Evolutionary conservation across 2,797 vertebrate genomes (phyloP).

Genomic region (Pangasius larnaudii): DNA sequence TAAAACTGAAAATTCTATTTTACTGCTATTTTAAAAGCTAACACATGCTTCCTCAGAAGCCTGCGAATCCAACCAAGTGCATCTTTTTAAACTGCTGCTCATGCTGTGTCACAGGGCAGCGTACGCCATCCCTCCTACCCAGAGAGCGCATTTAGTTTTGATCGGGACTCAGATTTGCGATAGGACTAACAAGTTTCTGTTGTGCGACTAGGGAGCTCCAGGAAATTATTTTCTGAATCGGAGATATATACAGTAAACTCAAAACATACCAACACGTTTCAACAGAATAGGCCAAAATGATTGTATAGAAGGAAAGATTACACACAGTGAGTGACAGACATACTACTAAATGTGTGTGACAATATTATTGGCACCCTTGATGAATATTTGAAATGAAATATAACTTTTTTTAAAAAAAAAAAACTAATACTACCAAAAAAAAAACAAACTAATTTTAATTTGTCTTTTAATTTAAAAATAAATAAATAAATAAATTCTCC

Average conservation of each 20-base stretch:
- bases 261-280: no score
- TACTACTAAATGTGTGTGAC: background rate
- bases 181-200: no score
- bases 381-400: background rate
- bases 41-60: background rate
- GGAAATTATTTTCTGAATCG: no score
- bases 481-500: background rate
- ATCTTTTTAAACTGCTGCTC: background rate
- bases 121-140: no score
- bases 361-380: background rate
- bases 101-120: background rate
- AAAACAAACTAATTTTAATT: no score
- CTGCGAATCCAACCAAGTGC: background rate
- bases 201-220: no score
- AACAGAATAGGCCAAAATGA: background rate
- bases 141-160: background rate
- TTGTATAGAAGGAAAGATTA: background rate
- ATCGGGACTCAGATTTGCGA: background rate
- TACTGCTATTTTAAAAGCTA: background rate
- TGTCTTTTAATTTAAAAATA: background rate
- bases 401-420: no score
- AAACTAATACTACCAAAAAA: no score
- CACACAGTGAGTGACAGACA: background rate
- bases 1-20: no score
- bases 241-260: no score